Evolutionary conservation across 2,797 vertebrate species (phyloP).

Genomic region (Anguilla megastoma): DNA sequence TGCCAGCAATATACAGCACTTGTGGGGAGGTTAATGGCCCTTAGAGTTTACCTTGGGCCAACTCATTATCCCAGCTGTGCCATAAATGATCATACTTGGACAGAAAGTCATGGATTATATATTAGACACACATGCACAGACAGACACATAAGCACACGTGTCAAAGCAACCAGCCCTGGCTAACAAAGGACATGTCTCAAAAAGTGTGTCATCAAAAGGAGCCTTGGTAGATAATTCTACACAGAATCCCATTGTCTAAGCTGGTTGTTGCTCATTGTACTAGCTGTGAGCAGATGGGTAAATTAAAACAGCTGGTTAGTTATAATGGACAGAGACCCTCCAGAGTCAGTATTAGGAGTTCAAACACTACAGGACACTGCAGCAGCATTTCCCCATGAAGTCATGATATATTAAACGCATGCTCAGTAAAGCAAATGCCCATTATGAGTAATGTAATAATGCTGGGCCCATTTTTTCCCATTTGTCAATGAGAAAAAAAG

Average conservation of each 20-base stretch:
- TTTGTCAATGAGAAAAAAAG: conserved; percentile 10
- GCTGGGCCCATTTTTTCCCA: not conserved
- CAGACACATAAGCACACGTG: not conserved
- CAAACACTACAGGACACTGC: not conserved
- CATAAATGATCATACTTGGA: not conserved
- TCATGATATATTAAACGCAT: conserved; percentile 16
- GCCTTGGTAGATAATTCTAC: not conserved
- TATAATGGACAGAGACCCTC: not conserved
- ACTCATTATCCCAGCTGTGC: conserved; percentile 10
- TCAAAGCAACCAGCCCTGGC: not conserved
- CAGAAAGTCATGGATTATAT: not conserved
- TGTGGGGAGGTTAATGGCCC: not conserved
- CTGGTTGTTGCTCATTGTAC: not conserved
- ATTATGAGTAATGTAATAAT: conserved; percentile 23
- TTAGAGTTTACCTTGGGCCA: not conserved
- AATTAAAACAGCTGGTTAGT: not conserved
- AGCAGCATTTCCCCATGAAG: conserved; percentile 19
- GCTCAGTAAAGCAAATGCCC: conserved; percentile 6
- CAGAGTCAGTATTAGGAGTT: not conserved
- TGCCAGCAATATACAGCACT: not conserved
- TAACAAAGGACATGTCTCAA: not conserved
- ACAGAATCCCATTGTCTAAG: not conserved
- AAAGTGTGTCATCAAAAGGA: not conserved
- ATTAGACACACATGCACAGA: not conserved
- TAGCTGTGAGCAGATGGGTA: not conserved